Base-by-base conservation (phyloP, 2,888 invertebrate genomes). In the Drosophila testacea region DNA sequence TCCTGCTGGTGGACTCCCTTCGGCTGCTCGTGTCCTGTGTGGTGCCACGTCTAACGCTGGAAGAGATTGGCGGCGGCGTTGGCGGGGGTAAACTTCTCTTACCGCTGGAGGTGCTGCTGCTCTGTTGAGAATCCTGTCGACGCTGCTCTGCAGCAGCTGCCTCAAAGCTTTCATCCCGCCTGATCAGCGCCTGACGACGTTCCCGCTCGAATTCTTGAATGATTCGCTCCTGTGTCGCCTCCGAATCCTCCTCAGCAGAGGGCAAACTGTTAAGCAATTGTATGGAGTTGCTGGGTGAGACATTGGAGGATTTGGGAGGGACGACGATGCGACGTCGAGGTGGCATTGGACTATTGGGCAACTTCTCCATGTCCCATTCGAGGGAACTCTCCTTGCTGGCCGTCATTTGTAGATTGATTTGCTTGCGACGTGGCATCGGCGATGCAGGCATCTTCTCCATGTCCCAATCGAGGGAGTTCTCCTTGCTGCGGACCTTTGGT, bases 171-270 rank as follows among this genome's bases (percentile, higher is more conserved):
- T 90, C 89, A 56, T 92, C 92, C 1, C 92, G 91, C 64, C 90
- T 90, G 36, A 90, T 86, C 4, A 92, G 72, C 0, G 91, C 90
- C 50, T 87, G 88, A 9, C 91, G 84, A 3, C 92, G 83, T 69
- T 92, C 91, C 27, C 77, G 73, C 66, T 92, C 92, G n/a, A 92
- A 86, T 55, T 92, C 89, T 64, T 90, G 83, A 22, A 92, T 91
- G 1, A 91, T 68, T 0, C 90, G 89, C 39, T 83, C 83, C 61
- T 90, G 76, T 0, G 75, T 70, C 1, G 59, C 57, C 30, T 87
- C 79, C 0, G 70, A 64, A 48, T 87, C 79, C 6, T 42, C 72
- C 16, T 82, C 77, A 1, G 41, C 42, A 28, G 51, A 47, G 34
- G 81, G 70, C 7, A 91, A 70, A 69, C 78, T 85, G 63, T 91